Evolutionary conservation across 2,888 invertebrate genomes (phyloP), one percentile per base, ranked within the genome.

Genomic region (Drosophila seclusa): DNA sequence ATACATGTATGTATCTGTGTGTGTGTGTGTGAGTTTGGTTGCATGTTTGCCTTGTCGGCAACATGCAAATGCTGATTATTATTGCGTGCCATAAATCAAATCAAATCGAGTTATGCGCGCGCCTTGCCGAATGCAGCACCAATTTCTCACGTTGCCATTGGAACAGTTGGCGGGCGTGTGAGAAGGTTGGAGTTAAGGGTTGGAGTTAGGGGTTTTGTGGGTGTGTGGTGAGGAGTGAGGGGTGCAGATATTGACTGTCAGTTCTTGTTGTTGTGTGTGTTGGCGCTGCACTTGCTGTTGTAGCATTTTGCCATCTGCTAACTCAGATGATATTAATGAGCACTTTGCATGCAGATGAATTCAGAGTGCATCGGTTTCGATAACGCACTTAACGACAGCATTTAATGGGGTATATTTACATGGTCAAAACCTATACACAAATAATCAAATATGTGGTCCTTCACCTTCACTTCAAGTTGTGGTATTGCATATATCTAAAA

Each of bases 71-170:
- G 66, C 69, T 74, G 90, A 87, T 89, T 87, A 87, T 82, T 87
- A 89, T 87, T 87, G 90, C 88, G 88, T 78, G 77, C 69, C 88
- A 89, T 90, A 87, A 87, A 90, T 87, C 90, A 89, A 73, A 90
- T 61, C 64, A 62, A 86, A 88, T 84, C 74, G 77, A 86, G 80
- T 76, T 90, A 88, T 86, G 80, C 72, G 77, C 87, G 65, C 89
- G 70, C 80, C 72, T 83, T 85, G 65, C 57, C 55, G 76, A 73
- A 76, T 82, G 73, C 83, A 82, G 53, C 77, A 73, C 66, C 55
- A 78, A 60, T 75, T 67, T 64, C 69, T 62, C 82, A 68, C 71
- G 48, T 31, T n/a, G 8, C n/a, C n/a, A 24, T 48, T 58, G 38
- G 31, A 45, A 27, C 27, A 31, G 40, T 32, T 50, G 31, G 11